Evolutionary conservation across 2,888 invertebrate genomes (phyloP).

Genomic region (Ferrisia virgata): DNA sequence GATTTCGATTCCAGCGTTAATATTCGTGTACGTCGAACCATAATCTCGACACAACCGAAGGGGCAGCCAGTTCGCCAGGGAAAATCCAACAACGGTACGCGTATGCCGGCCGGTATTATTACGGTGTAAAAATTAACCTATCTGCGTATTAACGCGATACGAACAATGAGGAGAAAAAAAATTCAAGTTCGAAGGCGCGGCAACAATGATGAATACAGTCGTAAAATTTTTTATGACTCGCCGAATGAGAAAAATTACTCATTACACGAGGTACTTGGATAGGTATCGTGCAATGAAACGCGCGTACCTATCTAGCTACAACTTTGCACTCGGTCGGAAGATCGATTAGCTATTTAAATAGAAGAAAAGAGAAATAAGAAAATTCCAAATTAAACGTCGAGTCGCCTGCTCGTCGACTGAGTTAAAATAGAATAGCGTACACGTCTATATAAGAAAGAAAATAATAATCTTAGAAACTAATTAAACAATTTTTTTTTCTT

Average conservation of each 20-base stretch:
- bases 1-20: not conserved
- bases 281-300: not conserved
- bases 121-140: not conserved
- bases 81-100: not conserved
- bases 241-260: not conserved
- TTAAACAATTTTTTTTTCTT: constrained; percentile 34
- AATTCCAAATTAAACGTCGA: constrained; percentile 14
- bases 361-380: not conserved
- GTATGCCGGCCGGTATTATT: too few relatives aligned
- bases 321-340: constrained; percentile 9
- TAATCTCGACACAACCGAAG: not conserved
- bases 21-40: not conserved
- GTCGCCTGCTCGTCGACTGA: not conserved
- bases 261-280: not conserved
- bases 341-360: not conserved
- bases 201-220: not conserved
- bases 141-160: not conserved
- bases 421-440: not conserved
- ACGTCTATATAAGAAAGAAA: not conserved
- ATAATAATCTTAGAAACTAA: constrained; percentile 10
- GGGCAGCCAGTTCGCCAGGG: not conserved
- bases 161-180: not conserved
- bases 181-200: constrained; percentile 5
- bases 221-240: not conserved
- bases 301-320: not conserved